phyloP scores from a whole-genome alignment of 2,797 vertebrate species.

The Galagoides demidoff region DNA sequence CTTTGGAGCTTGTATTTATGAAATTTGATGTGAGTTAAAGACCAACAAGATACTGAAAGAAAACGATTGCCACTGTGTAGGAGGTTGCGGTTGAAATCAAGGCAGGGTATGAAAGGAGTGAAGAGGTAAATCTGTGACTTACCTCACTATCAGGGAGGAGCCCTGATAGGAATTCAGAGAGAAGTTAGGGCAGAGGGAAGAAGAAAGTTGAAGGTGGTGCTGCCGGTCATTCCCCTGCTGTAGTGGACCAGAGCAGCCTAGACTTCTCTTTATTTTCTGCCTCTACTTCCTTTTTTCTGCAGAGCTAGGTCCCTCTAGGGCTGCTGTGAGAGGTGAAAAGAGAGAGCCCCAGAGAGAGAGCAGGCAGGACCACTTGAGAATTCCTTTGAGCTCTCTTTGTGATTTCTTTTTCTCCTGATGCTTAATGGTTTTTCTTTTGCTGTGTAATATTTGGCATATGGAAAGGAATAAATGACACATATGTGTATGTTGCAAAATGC shows the following conservation, averaged over 20 bases:
- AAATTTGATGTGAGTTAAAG: not conserved
- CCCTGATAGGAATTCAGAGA: not conserved
- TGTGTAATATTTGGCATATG: not conserved
- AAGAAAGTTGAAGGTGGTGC: not conserved
- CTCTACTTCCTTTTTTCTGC: not conserved
- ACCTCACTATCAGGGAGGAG: not conserved
- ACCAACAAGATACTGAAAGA: not conserved
- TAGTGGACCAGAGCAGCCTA: too few relatives aligned
- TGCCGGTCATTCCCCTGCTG: not conserved
- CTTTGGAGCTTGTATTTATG: not conserved
- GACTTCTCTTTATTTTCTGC: not conserved
- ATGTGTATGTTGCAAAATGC: not conserved
- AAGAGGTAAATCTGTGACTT: not conserved
- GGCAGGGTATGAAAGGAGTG: not conserved
- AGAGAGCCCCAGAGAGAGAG: not conserved
- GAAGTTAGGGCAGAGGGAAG: not conserved
- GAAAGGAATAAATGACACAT: not conserved
- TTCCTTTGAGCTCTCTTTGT: not conserved
- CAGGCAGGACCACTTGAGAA: not conserved
- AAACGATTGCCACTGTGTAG: not conserved
- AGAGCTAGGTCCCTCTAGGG: not conserved
- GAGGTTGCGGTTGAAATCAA: not conserved
- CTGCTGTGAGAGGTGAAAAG: not conserved
- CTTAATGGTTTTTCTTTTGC: conserved; percentile 18
- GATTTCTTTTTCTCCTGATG: not conserved